These are phyloP conservation scores for Odontamblyopus lacepedii DNA, from an alignment of 2,797 vertebrate species.

Conservation along the genomic window DNA sequence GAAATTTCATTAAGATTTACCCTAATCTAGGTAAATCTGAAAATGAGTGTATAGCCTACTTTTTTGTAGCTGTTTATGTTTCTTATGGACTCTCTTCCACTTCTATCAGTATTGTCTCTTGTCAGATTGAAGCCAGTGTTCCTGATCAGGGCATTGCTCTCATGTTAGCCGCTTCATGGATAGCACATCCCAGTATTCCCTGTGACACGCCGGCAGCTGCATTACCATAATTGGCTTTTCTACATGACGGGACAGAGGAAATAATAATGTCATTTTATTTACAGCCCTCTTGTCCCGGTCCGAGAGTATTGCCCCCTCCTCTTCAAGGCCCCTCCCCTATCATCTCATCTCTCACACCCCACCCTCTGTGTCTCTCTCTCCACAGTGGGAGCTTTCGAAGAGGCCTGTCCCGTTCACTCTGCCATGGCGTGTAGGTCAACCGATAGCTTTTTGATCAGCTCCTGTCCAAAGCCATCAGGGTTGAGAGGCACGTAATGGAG, in stretches of 20 bases:
- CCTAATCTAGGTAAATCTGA: background rate
- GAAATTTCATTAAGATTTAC: background rate
- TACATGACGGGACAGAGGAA: constrained; percentile 99
- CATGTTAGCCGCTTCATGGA: constrained; percentile 90
- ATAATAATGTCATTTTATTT: constrained; percentile 99
- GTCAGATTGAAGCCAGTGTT: constrained; percentile 68
- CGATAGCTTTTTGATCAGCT: constrained; percentile 99
- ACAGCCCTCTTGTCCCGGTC: constrained; percentile 85
- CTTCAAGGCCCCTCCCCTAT: constrained; percentile 36
- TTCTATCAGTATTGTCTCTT: constrained; percentile 56
- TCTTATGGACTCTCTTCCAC: constrained; percentile 30
- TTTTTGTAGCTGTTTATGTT: constrained; percentile 20
- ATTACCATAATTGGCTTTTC: constrained; percentile 99
- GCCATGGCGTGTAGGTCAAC: constrained; percentile 98
- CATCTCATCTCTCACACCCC: constrained; percentile 54
- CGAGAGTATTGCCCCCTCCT: constrained; percentile 90
- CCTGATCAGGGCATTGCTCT: constrained; percentile 84
- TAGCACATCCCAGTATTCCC: constrained; percentile 95
- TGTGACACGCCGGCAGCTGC: constrained; percentile 94
- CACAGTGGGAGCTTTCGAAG: constrained; percentile 26
- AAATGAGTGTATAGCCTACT: background rate
- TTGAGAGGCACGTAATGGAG: constrained; percentile 99
- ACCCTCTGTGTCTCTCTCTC: constrained; percentile 25
- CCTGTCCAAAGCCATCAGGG: constrained; percentile 99
- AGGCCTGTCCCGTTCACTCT: constrained; percentile 68